Base-by-base conservation (phyloP, 1,140 invertebrate genomes). In the Eumaeus atala region DNA sequence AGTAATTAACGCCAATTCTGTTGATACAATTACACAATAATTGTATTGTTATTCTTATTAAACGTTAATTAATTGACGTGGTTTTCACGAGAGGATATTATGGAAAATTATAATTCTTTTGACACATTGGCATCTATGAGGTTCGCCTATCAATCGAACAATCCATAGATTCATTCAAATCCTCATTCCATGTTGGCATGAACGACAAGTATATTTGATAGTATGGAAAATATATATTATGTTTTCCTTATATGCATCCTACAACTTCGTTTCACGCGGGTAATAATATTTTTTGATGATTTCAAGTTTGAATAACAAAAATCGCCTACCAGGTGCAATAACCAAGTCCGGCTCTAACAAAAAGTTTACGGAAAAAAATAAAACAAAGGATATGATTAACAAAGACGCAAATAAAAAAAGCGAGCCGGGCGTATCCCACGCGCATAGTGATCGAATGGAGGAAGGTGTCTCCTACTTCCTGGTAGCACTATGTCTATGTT, bases 391-490 rank as follows among this genome's bases (percentile, higher is more conserved):
- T 10, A 37, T 9, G 1, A 37, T 47, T 17, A 47, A 47, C 42
- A 17, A 35, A 18, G 48, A 35, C 21, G 14, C n/a, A n/a, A n/a
- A 38, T 35, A 17, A 51, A 38, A 16, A 2, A 16, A 3, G 16
- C 17, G 18, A n/a, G 14, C 16, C 9, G 18, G 9, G 10, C n/a
- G 18, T 21, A 28, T 48, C 16, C 28, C 34, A 50, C 28, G n/a
- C n/a, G 28, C 11, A 34, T 16, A 42, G 12, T 8, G 14, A 50
- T 35, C 21, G n/a, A 50, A 35, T 16, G 14, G 48, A 12, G 28
- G 28, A 35, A 50, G 48, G 28, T 16, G 56, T 54, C 60, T 72
- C 69, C 64, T 66, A 83, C 70, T 84, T 84, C 79, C 77, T 84
- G 66, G 73, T 80, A 68, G 63, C 69, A 54, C 66, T 64, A 66